Evolutionary conservation across 2,888 invertebrate species (phyloP), one percentile per base, ranked within the genome.

Genomic region (Dryobotodes eremita): DNA sequence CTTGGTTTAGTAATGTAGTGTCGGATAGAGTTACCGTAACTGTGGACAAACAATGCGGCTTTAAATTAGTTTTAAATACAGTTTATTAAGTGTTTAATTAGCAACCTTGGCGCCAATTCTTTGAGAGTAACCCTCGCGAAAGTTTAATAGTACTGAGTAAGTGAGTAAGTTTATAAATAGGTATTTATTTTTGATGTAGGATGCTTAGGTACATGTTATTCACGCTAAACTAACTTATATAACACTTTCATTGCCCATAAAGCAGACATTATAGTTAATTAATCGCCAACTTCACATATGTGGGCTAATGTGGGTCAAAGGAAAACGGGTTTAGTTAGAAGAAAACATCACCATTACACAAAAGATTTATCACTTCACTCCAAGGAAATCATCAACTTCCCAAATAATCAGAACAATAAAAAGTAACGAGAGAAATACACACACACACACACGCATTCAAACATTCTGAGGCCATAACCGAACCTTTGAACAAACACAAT

Each of bases 31-130:
- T 72, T 59, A 66, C 66, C 80, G 55, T 74, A 36, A 69, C 89
- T 89, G 87, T 42, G 71, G 71, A 88, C 80, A 88, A 84, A 78
- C 69, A 61, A 65, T 64, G 11, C 64, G 15, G 31, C 23, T 50
- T 65, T 66, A 70, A 71, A 70, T 70, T 75, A 65, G 68, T 71
- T 79, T 68, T 71, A 48, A 69, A 70, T 61, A 50, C 15, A 73
- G 78, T 70, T 57, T 48, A 8, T 17, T 69, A 53, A 31, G n/a
- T 75, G 46, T 80, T 53, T 80, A 80, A 68, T 75, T 75, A 80
- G 26, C 48, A 31, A 15, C 80, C n/a, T 73, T 73, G 15, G n/a
- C 4, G 48, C 0, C 23, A 36, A 68, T 75, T 75, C n/a, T 61
- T 75, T 10, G 57, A 75, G 20, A 61, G 55, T 20, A 48, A 62